Evolutionary conservation across 2,888 invertebrate genomes (phyloP).

Genomic region (Pristionchus exspectatus): DNA sequence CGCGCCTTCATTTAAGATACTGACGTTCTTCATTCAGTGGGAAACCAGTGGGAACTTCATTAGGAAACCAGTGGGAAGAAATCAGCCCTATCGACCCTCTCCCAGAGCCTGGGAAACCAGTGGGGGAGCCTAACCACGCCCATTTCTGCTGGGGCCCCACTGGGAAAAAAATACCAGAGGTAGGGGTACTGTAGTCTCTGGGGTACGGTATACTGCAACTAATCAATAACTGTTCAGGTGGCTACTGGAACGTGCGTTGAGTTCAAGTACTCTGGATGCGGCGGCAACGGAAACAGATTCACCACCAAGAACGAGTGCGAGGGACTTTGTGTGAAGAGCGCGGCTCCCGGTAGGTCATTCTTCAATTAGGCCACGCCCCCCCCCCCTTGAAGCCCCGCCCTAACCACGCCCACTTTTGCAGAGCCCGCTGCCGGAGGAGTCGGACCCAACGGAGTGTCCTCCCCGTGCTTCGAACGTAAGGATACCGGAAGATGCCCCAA

Average conservation of each 20-base stretch:
- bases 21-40: too few species aligned
- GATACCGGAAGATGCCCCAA: conserved; percentile 76
- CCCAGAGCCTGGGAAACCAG: too few species aligned
- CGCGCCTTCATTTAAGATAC: too few species aligned
- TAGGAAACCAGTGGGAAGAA: too few species aligned
- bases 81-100: too few species aligned
- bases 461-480: conserved; percentile 73
- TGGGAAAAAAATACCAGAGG: too few species aligned
- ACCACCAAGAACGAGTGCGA: conserved; percentile 71
- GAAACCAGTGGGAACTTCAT: too few species aligned
- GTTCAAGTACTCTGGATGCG: conserved; percentile 78
- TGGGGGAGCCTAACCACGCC: too few species aligned
- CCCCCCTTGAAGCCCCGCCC: background rate
- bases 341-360: conserved; percentile 38
- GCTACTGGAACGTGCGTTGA: conserved; percentile 73
- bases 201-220: conserved; percentile 13
- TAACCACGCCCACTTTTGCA: conserved; percentile 56
- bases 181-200: background rate
- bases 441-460: conserved; percentile 43
- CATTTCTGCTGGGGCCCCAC: too few species aligned
- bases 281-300: conserved; percentile 76
- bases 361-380: background rate
- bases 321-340: conserved; percentile 63
- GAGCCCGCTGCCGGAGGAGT: conserved; percentile 65
- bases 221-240: conserved; percentile 71